phyloP scores from a whole-genome alignment of 1,140 invertebrate species.

The Microplitis mediator region DNA sequence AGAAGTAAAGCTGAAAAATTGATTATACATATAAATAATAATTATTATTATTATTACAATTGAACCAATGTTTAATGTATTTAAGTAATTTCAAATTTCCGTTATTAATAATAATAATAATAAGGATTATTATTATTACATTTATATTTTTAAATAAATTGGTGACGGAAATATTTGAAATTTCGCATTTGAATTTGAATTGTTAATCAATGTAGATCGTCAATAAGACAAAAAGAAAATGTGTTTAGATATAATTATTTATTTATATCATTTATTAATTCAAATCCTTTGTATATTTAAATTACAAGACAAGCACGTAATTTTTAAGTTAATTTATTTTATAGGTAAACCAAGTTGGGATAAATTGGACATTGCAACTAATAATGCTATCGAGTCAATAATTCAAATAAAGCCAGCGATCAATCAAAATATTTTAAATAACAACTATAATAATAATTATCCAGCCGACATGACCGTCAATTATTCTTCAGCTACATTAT shows the following conservation, averaged over 20 bases:
- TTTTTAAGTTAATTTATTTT: neutral
- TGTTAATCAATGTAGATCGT: neutral
- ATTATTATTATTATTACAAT: too few species aligned
- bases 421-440: neutral
- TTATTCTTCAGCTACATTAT: conserved; percentile 10
- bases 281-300: neutral
- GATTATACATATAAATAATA: neutral
- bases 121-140: neutral
- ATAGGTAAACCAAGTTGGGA: neutral
- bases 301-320: neutral
- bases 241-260: neutral
- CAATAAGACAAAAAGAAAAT: neutral
- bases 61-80: neutral
- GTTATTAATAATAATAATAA: neutral
- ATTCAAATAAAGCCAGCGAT: conserved; percentile 31
- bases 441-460: conserved; percentile 30
- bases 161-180: neutral
- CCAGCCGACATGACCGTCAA: too few species aligned
- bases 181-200: neutral
- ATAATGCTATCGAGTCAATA: neutral
- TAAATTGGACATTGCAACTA: neutral
- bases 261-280: neutral
- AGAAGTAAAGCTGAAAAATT: conserved; percentile 63
- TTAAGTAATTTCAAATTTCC: neutral
- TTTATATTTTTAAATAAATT: neutral